Evolutionary conservation across 2,113 vertebrate genomes (phyloP).

Genomic region (Barbus barbus): DNA sequence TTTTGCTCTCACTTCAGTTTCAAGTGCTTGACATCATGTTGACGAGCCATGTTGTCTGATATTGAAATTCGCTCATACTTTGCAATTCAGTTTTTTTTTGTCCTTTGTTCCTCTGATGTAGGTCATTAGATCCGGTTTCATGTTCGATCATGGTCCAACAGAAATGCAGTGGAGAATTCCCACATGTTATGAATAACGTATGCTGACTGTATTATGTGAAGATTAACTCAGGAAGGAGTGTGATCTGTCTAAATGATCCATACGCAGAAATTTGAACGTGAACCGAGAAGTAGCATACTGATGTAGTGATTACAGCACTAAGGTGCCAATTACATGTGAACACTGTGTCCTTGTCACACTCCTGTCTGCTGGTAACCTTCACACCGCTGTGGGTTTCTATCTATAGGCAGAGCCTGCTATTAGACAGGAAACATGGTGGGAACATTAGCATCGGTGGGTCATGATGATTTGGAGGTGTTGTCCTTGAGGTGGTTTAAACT

Average conservation of each 20-base stretch:
- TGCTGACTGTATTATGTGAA: not conserved
- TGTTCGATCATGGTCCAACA: not conserved
- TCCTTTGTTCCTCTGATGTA: not conserved
- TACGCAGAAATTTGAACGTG: constrained; percentile 3
- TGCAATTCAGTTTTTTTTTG: not conserved
- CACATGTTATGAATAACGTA: not conserved
- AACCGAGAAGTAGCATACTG: constrained; percentile 26
- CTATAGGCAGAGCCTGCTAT: constrained; percentile 37
- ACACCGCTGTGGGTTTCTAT: constrained; percentile 37
- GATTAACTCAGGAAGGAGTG: not conserved
- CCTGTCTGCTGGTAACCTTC: constrained; percentile 38
- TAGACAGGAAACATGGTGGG: constrained; percentile 25
- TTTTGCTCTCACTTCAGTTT: constrained; percentile 36
- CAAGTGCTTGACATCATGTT: not conserved
- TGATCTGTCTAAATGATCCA: constrained; percentile 19
- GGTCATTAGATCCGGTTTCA: not conserved
- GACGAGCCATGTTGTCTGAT: not conserved
- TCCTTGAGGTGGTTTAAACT: constrained; percentile 36
- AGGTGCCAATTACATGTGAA: constrained; percentile 38
- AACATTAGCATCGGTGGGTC: constrained; percentile 44
- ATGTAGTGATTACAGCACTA: constrained; percentile 37
- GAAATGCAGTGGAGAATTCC: not conserved
- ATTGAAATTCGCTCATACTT: not conserved
- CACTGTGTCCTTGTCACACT: constrained; percentile 47
- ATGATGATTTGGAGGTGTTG: constrained; percentile 39